Conservation (phyloP, 1,140 invertebrate species). For the Drosophila malerkotliana region DNA sequence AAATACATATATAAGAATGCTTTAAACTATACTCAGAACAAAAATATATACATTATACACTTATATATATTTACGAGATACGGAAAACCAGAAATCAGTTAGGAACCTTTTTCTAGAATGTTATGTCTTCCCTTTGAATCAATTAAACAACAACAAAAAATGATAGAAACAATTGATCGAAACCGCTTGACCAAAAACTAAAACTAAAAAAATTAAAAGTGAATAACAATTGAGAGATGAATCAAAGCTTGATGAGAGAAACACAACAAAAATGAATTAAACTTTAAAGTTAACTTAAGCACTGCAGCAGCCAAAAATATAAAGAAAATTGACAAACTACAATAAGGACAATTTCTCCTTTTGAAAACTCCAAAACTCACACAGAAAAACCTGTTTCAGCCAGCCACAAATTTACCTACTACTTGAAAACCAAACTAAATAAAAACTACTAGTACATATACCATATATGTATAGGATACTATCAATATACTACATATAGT, state of each 20-base stretch:
- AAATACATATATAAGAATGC: constrained; percentile 55
- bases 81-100: constrained; percentile 62
- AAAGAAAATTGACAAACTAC: constrained; percentile 35
- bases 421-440: constrained; percentile 34
- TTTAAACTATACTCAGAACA: constrained; percentile 67
- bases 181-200: constrained; percentile 45
- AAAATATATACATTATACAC: constrained; percentile 66
- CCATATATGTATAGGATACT: constrained; percentile 2
- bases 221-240: constrained; percentile 27
- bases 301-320: constrained; percentile 40
- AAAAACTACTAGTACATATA: constrained; percentile 21
- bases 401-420: constrained; percentile 73
- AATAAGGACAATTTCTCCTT: constrained; percentile 36
- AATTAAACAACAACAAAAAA: constrained; percentile 58
- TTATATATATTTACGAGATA: constrained; percentile 55
- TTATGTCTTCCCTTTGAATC: constrained; percentile 81
- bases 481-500: constrained; percentile 45
- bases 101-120: constrained; percentile 79
- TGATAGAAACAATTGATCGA: constrained; percentile 42
- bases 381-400: constrained; percentile 45
- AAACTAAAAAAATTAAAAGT: constrained; percentile 12
- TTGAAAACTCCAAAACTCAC: constrained; percentile 33
- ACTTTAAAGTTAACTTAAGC: constrained; percentile 39
- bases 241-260: constrained; percentile 41
- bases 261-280: constrained; percentile 16